Conservation (phyloP, 2,888 invertebrate species). For the Nemurella pictetii region DNA sequence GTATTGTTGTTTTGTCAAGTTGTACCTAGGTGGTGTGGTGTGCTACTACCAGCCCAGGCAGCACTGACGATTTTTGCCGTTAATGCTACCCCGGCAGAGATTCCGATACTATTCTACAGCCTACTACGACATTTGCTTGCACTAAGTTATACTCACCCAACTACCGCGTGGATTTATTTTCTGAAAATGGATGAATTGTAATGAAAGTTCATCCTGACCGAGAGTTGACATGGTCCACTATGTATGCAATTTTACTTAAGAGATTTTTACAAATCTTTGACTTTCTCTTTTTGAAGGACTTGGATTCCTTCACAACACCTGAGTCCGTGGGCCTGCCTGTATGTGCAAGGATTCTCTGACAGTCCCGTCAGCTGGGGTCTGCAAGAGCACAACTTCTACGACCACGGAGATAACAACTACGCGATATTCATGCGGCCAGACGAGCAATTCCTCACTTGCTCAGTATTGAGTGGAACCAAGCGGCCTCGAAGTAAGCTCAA, state of each 20-base stretch:
- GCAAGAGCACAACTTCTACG: constrained; percentile 55
- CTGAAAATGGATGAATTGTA: too few species aligned
- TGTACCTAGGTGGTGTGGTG: too few species aligned
- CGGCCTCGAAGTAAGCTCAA: constrained; percentile 24
- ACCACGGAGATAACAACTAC: constrained; percentile 58
- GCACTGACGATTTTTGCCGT: too few species aligned
- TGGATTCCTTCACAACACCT: constrained; percentile 45
- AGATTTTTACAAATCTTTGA: neutral
- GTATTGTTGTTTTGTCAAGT: too few species aligned
- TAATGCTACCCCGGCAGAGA: too few species aligned
- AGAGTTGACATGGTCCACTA: neutral
- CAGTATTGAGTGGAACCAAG: constrained; percentile 36
- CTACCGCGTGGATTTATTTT: too few species aligned
- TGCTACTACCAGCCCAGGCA: too few species aligned
- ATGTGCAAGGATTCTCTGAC: constrained; percentile 61
- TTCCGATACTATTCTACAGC: too few species aligned
- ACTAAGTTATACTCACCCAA: too few species aligned
- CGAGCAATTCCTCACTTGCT: constrained; percentile 45
- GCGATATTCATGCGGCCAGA: constrained; percentile 52
- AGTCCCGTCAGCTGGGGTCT: constrained; percentile 56
- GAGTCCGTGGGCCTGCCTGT: constrained; percentile 56
- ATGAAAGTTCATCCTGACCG: neutral
- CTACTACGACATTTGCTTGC: too few species aligned
- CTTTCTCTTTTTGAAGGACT: constrained; percentile 43
- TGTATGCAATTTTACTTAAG: neutral